A percentile compares a stretch with the other conserved stretches of the same genome.
Evolutionary conservation across 1,140 invertebrate genomes (phyloP).

Genomic region (Drosophila nasuta): DNA sequence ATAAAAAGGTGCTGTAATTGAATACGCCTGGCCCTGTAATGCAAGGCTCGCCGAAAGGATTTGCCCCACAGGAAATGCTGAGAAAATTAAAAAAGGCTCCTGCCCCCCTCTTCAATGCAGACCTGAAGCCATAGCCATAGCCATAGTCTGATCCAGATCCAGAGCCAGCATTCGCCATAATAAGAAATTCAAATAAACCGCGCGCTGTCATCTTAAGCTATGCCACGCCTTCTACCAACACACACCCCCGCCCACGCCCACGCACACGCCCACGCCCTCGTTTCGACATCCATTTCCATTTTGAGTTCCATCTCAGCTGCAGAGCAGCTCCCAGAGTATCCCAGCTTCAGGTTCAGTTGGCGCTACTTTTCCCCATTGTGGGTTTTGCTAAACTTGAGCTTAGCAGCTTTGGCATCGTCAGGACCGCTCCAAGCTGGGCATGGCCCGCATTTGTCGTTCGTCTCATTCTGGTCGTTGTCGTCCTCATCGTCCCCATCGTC

Average conservation of each 20-base stretch:
- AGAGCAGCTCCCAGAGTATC: background rate
- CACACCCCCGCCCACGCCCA: slow-evolving; percentile 33
- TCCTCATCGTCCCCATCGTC: slow-evolving; percentile 32
- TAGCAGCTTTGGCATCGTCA: slow-evolving; percentile 73
- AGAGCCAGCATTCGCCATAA: slow-evolving; percentile 53
- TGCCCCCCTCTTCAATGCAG: background rate
- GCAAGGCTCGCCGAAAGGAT: slow-evolving; percentile 57
- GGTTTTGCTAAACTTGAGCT: slow-evolving; percentile 80
- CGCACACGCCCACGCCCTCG: background rate
- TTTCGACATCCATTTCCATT: background rate
- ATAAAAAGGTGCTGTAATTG: slow-evolving; percentile 81
- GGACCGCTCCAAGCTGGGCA: slow-evolving; percentile 29
- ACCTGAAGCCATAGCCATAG: background rate
- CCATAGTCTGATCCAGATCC: no score
- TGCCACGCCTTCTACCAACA: slow-evolving; percentile 68
- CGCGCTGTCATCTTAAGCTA: slow-evolving; percentile 82
- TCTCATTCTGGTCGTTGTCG: slow-evolving; percentile 52
- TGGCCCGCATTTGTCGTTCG: slow-evolving; percentile 69
- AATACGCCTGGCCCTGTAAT: slow-evolving; percentile 51
- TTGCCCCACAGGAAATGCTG: slow-evolving; percentile 56
- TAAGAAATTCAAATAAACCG: slow-evolving; percentile 84
- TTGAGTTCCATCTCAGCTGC: background rate
- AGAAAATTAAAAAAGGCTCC: slow-evolving; percentile 56
- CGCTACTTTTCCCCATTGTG: slow-evolving; percentile 50
- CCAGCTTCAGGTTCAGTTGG: slow-evolving; percentile 27